A percentile compares a stretch with the other conserved stretches of the same genome.
Evolutionary conservation across 2,888 invertebrate genomes (phyloP).

Genomic region (Boloria selene): DNA sequence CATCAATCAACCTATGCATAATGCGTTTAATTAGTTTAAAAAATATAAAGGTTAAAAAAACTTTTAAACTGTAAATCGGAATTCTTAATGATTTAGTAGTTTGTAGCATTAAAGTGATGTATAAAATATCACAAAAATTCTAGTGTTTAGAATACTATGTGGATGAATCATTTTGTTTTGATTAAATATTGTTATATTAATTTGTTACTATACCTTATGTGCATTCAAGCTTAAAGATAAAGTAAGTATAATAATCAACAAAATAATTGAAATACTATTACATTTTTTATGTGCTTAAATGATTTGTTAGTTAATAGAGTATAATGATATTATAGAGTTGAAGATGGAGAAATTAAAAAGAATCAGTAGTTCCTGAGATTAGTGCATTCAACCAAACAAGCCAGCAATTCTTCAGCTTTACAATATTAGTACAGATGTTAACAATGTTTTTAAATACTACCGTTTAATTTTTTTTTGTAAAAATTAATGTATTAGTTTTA

Average conservation of each 20-base stretch:
- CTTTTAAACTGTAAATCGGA: conserved; percentile 5
- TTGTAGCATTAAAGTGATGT: no score
- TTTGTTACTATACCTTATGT: neutral
- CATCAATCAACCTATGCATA: neutral
- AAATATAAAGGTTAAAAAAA: conserved; percentile 11
- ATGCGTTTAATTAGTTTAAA: neutral
- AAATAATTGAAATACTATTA: neutral
- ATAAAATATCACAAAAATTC: neutral
- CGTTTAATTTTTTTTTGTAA: no score
- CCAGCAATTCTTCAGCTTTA: no score
- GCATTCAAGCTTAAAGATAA: neutral
- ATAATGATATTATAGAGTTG: no score
- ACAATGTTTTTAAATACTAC: no score
- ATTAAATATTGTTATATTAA: conserved; percentile 6
- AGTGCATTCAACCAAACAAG: no score
- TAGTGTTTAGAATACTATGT: neutral
- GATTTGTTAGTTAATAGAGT: no score
- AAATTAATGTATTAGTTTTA: no score
- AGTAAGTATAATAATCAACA: neutral
- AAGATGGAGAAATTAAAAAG: no score
- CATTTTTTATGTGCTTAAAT: no score
- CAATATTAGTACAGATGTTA: no score
- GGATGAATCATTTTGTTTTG: conserved; percentile 9
- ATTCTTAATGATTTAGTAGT: conserved; percentile 2
- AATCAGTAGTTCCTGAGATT: no score